Evolutionary conservation across 2,797 vertebrate genomes (phyloP), one percentile per base, ranked within the genome.

Genomic region (Danio jaintianensis): DNA sequence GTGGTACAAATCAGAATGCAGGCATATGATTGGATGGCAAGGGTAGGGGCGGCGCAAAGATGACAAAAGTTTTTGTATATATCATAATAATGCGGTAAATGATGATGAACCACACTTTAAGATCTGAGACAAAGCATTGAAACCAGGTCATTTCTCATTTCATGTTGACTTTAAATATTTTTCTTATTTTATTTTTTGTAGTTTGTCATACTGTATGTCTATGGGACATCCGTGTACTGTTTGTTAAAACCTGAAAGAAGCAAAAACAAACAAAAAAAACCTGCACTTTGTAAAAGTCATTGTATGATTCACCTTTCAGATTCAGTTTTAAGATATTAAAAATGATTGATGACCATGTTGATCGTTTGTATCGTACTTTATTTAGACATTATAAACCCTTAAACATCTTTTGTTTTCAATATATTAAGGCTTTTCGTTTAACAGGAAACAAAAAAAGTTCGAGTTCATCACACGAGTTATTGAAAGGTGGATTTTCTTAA

Each of bases 281-380:
- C 58, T 70, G 76, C 66, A 69, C 72, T 84, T 83, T 72, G 67
- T 82, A 82, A 87, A 86, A 75, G 77, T 63, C 82, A 75, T 74
- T 86, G 63, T 75, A 82, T 55, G 45, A 71, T 69, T 66, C 79
- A 59, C 79, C 80, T 53, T 56, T 58, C 72, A 76, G 36, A 58
- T 85, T 87, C 85, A 85, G 82, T 84, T 88, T 85, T 86, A 78
- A n/a, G 15, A 66, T 66, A 70, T 87, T 83, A 91, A 89, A 91
- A 91, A 82, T 64, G 18, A 85, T 61, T 67, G 70, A 82, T 29
- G 69, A 29, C 45, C 79, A 61, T 47, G 45, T 22, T n/a, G 40
- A 50, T 59, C 13, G n/a, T 62, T 20, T 45, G 43, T 18, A 7
- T 59, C 43, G 11, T 40, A 61, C 53, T 78, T 78, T 70, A 78